Evolutionary conservation across 2,797 vertebrate genomes (phyloP).

Genomic region (Melopsittacus undulatus): DNA sequence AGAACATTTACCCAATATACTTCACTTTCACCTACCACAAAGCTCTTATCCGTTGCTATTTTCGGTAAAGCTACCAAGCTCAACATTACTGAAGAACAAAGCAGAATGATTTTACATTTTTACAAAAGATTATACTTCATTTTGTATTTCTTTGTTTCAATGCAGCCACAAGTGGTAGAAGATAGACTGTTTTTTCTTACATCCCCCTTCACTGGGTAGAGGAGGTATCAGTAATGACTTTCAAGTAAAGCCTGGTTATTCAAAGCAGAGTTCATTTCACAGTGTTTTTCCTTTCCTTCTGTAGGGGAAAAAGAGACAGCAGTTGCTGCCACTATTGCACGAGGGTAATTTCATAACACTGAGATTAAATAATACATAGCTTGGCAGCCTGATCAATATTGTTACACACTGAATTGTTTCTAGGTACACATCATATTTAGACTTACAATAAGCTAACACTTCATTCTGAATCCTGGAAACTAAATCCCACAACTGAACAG

Average conservation of each 20-base stretch:
- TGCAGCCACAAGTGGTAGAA: accelerated
- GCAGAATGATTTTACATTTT: not conserved
- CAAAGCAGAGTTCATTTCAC: not conserved
- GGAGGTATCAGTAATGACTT: not conserved
- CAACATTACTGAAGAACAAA: not conserved
- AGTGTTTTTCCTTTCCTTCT: not conserved
- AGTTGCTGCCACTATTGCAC: not conserved
- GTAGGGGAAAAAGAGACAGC: not conserved
- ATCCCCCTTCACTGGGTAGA: not conserved
- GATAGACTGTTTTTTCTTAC: accelerated
- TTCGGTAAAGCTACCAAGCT: not conserved
- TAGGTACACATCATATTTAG: not conserved
- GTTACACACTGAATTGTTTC: not conserved
- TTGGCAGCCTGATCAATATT: not conserved
- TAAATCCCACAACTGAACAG: not conserved
- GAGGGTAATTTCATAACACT: not conserved
- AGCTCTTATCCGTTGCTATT: not conserved
- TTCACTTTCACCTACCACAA: not conserved
- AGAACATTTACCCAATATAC: not conserved
- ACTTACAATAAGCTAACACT: not conserved
- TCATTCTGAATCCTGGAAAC: not conserved
- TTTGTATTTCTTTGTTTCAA: not conserved
- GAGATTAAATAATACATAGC: not conserved
- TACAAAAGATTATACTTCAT: not conserved
- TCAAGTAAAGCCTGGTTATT: not conserved